A percentile compares a stretch with the other conserved stretches of the same genome.
phyloP scores from a whole-genome alignment of 2,888 invertebrate genomes.

The Drosophila borealis region DNA sequence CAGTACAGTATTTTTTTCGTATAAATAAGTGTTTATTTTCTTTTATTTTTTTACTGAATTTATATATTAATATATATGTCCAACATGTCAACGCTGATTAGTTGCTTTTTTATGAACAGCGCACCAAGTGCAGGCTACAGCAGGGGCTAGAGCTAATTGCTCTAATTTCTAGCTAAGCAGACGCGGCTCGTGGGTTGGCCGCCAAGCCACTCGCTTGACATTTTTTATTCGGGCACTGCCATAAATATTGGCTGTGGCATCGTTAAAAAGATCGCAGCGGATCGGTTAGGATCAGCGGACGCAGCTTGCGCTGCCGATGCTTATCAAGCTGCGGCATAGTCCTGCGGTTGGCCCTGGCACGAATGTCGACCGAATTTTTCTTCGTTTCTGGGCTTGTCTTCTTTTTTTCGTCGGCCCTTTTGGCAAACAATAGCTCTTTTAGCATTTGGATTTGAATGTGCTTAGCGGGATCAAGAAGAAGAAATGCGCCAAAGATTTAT shows the following conservation, averaged over 20 bases:
- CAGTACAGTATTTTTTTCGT: constrained; percentile 17
- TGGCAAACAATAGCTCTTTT: constrained; percentile 63
- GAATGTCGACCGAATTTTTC: constrained; percentile 62
- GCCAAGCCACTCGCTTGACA: constrained; percentile 33
- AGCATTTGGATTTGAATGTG: constrained; percentile 71
- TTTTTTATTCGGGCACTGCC: constrained; percentile 49
- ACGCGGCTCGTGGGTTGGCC: constrained; percentile 15
- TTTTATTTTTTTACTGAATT: constrained; percentile 11
- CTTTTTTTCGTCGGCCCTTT: constrained; percentile 58
- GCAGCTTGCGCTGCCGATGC: constrained; percentile 71
- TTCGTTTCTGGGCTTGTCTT: constrained; percentile 28
- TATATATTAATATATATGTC: constrained; percentile 21
- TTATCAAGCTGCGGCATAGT: constrained; percentile 54
- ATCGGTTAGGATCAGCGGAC: constrained; percentile 49
- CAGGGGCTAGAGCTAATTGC: constrained; percentile 63
- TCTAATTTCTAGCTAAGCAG: constrained; percentile 74
- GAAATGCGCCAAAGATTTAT: constrained; percentile 68
- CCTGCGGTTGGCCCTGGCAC: constrained; percentile 19
- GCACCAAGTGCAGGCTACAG: constrained; percentile 32
- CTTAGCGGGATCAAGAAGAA: constrained; percentile 36
- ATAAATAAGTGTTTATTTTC: constrained; percentile 11
- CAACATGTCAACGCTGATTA: constrained; percentile 62
- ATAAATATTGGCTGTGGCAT: constrained; percentile 64
- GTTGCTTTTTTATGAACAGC: constrained; percentile 49
- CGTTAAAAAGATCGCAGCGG: constrained; percentile 48